Evolutionary conservation across 2,888 invertebrate species (phyloP).

Genomic region (Platerodrilus igneus): DNA sequence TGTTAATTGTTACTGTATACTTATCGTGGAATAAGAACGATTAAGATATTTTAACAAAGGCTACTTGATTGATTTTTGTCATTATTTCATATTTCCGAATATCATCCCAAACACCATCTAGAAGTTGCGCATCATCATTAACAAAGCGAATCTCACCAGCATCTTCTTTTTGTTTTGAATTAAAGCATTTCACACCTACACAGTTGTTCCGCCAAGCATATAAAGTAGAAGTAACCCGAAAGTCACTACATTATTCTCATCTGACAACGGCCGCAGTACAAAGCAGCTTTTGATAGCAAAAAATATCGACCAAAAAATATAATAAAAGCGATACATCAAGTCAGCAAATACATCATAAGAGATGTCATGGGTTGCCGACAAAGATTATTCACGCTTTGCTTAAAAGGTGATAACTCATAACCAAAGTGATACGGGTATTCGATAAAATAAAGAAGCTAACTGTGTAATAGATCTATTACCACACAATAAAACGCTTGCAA

Average conservation of each 20-base stretch:
- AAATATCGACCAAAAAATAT: slow-evolving; percentile 27
- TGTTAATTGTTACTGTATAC: no score
- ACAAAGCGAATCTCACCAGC: no score
- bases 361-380: slow-evolving; percentile 23
- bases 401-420: slow-evolving; percentile 22
- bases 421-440: slow-evolving; percentile 16
- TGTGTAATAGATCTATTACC: no score
- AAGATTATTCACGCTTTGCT: slow-evolving; percentile 23
- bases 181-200: slow-evolving; percentile 35
- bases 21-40: no score
- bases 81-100: no score
- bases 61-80: no score
- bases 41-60: no score
- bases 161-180: slow-evolving; percentile 30
- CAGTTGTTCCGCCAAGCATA: slow-evolving; percentile 28
- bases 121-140: no score
- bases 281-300: slow-evolving; percentile 31
- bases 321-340: slow-evolving; percentile 23
- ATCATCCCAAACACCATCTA: no score
- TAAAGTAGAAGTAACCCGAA: slow-evolving; percentile 34
- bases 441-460: slow-evolving; percentile 13
- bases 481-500: slow-evolving; percentile 1
- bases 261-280: slow-evolving; percentile 33
- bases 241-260: slow-evolving; percentile 34
- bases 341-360: slow-evolving; percentile 23